phyloP scores from a whole-genome alignment of 1,140 invertebrate species.

The Drosophila hydei region DNA sequence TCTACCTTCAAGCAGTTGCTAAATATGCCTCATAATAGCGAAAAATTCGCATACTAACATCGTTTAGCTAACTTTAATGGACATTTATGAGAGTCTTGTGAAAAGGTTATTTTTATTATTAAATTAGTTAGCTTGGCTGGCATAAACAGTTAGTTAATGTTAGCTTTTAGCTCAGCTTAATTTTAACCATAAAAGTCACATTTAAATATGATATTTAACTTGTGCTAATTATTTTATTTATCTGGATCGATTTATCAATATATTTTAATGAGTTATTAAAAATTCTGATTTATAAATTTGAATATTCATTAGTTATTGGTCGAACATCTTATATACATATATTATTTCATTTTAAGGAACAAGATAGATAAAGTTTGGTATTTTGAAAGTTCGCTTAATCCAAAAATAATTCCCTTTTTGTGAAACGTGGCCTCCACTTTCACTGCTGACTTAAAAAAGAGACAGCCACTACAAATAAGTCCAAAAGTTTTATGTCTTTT shows the following conservation, averaged over 20 bases:
- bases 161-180: not conserved
- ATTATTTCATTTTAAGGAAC: not conserved
- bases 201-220: not conserved
- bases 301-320: too few species aligned
- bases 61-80: slow-evolving; percentile 1
- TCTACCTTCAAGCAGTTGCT: slow-evolving; percentile 23
- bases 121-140: not conserved
- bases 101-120: not conserved
- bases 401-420: slow-evolving; percentile 4
- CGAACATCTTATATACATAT: not conserved
- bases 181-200: not conserved
- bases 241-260: not conserved
- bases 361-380: not conserved
- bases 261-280: not conserved
- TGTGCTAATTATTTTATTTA: slow-evolving; percentile 1
- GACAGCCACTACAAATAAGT: not conserved
- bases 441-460: slow-evolving; percentile 8
- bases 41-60: slow-evolving; percentile 19
- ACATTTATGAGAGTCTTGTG: not conserved
- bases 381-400: not conserved
- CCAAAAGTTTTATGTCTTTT: not conserved
- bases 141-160: not conserved
- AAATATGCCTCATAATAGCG: slow-evolving; percentile 36
- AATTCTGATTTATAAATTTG: not conserved
- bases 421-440: slow-evolving; percentile 4